Evolutionary conservation across 2,113 vertebrate species (phyloP), one percentile per base, ranked within the genome.

Genomic region (Lophura nycthemera): DNA sequence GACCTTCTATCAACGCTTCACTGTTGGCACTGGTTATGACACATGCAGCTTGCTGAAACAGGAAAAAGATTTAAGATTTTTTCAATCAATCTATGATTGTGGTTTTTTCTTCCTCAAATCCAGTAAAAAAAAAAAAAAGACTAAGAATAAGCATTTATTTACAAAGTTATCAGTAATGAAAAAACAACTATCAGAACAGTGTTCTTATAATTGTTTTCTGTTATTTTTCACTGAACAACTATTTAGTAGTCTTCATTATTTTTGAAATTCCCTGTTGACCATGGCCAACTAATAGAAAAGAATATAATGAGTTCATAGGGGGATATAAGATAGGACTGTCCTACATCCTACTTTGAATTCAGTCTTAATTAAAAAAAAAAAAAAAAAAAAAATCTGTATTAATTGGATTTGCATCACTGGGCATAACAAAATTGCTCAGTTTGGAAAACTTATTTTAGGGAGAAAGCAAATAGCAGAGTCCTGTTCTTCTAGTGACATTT

Each of bases 291-390:
- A 36, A 67, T 27, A 18, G n/a, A 47, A 83, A 71, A 88, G 13
- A 74, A 45, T 81, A 61, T 66, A 57, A 52, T 69, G 63, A 91
- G 48, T 87, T 42, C 83, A 75, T 45, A 70, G 40, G 29, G 84
- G 48, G 24, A 57, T 57, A 13, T 77, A 78, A 60, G 22, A 21
- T 42, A 40, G 30, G 48, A 36, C 59, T 87, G 63, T 76, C 78
- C 64, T 89, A 70, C 24, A 63, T 92, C 59, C 73, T 87, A n/a
- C 34, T 79, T 95, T 91, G 71, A 94, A 54, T 89, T 89, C 30
- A 50, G 18, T 82, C 27, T 74, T 82, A 81, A 92, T 85, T 92
- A 81, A 81, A 88, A 54, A 30, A 91, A 38, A 38, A 38, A 38
- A 7, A 36, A 36, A 38, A 38, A 38, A 38, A 38, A 38, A 38